phyloP scores from a whole-genome alignment of 2,797 vertebrate genomes.

The Nothura maculosa region DNA sequence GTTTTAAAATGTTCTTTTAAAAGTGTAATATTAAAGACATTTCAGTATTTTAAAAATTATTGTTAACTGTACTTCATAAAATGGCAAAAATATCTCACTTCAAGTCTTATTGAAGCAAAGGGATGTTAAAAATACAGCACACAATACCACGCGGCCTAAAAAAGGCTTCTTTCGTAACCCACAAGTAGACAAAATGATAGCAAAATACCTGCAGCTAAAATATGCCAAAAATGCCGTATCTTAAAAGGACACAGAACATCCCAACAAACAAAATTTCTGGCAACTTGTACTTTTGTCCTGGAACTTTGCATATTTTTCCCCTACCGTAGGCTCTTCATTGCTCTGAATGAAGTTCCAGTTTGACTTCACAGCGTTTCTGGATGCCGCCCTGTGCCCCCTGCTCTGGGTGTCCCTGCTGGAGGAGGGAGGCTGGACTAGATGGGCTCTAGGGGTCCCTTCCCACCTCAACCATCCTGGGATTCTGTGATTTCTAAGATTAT shows the following conservation, averaged over 20 bases:
- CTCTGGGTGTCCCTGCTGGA: no score
- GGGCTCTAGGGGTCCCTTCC: no score
- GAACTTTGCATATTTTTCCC: neutral
- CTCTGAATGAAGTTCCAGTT: neutral
- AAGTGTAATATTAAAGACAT: neutral
- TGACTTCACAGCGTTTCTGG: neutral
- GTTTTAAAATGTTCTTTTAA: slow-evolving; percentile 11
- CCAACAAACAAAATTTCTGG: neutral
- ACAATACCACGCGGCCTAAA: neutral
- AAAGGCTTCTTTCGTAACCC: neutral
- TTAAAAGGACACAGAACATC: slow-evolving; percentile 32
- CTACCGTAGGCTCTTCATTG: neutral
- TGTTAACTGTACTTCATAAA: slow-evolving; percentile 15
- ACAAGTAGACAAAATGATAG: neutral
- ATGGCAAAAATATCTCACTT: neutral
- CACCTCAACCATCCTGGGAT: no score
- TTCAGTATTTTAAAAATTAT: neutral
- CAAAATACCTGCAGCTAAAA: slow-evolving; percentile 11
- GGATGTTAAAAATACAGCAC: neutral
- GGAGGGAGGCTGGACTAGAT: no score
- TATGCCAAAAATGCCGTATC: neutral
- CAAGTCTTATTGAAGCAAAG: neutral
- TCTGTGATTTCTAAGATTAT: neutral
- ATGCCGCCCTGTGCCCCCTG: no score
- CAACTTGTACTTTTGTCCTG: slow-evolving; percentile 11